Percentiles rank a stretch among this genome's conserved stretches.
Evolutionary conservation across 2,113 vertebrate genomes (phyloP).

Genomic region (Channa argus): DNA sequence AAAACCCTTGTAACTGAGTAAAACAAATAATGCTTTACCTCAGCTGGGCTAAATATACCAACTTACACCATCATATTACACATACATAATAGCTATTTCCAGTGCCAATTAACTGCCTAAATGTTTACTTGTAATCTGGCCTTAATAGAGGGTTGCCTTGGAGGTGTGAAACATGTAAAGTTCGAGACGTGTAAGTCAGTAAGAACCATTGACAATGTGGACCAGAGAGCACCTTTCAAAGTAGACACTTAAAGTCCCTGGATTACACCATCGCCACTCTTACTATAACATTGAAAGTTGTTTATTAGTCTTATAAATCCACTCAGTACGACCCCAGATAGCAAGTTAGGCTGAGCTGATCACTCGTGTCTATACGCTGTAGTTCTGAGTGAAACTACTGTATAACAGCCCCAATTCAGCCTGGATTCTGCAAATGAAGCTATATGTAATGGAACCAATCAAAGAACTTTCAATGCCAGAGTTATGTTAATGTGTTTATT

Average conservation of each 20-base stretch:
- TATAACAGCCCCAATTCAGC: constrained; percentile 51
- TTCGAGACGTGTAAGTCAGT: constrained; percentile 51
- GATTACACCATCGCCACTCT: constrained; percentile 47
- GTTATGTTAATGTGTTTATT: constrained; percentile 82
- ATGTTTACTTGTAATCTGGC: constrained; percentile 19
- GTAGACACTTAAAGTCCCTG: constrained; percentile 74
- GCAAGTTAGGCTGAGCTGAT: constrained; percentile 47
- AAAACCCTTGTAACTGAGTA: constrained; percentile 38
- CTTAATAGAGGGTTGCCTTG: constrained; percentile 6
- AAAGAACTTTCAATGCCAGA: constrained; percentile 66
- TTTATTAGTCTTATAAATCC: constrained; percentile 48
- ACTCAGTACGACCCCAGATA: constrained; percentile 33
- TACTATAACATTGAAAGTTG: constrained; percentile 49
- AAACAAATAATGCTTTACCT: constrained; percentile 48
- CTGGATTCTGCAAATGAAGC: constrained; percentile 66
- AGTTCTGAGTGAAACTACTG: constrained; percentile 37
- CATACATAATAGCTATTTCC: constrained; percentile 33
- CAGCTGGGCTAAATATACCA: constrained; percentile 46
- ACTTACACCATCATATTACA: constrained; percentile 32
- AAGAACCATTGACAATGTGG: constrained; percentile 64
- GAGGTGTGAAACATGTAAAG: constrained; percentile 15
- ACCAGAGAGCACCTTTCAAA: constrained; percentile 78
- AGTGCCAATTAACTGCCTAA: constrained; percentile 22
- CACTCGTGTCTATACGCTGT: constrained; percentile 21
- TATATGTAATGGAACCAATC: constrained; percentile 74